Base-by-base conservation (phyloP, 1,140 invertebrate species). In the Thaumetopoea pityocampa region DNA sequence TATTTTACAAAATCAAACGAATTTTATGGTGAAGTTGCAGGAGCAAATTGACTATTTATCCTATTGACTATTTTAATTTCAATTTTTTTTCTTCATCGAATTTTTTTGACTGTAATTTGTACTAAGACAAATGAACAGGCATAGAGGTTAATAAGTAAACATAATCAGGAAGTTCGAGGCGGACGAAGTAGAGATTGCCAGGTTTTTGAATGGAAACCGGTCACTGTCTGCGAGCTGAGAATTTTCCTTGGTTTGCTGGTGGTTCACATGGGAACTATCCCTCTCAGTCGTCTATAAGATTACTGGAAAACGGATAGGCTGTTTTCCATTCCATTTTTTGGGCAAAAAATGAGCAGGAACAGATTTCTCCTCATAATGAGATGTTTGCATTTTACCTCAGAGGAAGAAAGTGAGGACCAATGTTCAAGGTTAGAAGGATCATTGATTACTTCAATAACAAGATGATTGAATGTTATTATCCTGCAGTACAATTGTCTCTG, bases 241-340 rank as follows among this genome's bases (percentile, higher is more conserved):
- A 50, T 43, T 20, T 76, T 72, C 48, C 19, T 73, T 2, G 73
- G 69, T 6, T 20, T 74, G 3, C 19, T 74, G 11, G 57, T 74
- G 11, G n/a, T n/a, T n/a, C 64, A 72, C 23, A 74, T 61, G 52
- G 73, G 69, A 16, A 57, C 55, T 15, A 64, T 77, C 19, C 37
- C 23, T 4, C 26, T 73, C 2, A 48, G 16, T 26, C 54, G 61
- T 9, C 15, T 69, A 9, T 20, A 45, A 24, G 69, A 71, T 54
- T 72, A 72, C 44, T 76, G 64, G 58, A 70, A 65, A 42, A 66
- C 9, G 0, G 38, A 64, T 34, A 20, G 35, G 19, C 14, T 72
- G 7, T 67, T 73, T 49, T 30, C 41, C 9, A 28, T 67, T 5
- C 50, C 38, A 5, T 44, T 42, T 28, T 53, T 48, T 12, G 15